phyloP scores from a whole-genome alignment of 2,113 vertebrate species.

The Limanda limanda region DNA sequence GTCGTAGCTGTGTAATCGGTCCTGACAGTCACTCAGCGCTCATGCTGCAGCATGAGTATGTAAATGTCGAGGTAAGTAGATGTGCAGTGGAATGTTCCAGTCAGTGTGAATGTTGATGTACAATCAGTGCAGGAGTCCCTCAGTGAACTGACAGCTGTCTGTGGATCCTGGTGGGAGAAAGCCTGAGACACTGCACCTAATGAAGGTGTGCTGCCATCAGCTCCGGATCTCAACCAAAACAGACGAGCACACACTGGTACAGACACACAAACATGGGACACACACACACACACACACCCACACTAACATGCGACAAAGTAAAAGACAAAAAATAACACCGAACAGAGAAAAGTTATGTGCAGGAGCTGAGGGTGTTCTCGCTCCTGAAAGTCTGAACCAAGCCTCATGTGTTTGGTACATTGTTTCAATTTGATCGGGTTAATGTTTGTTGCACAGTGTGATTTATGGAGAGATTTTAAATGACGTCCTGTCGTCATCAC shows the following conservation, averaged over 20 bases:
- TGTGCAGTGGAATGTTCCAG: constrained; percentile 34
- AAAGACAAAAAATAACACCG: not conserved
- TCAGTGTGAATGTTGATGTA: constrained; percentile 44
- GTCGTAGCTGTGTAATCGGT: not conserved
- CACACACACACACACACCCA: too few relatives aligned
- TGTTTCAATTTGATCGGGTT: too few relatives aligned
- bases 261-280: not conserved
- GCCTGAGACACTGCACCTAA: constrained; percentile 39
- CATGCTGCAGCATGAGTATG: constrained; percentile 33
- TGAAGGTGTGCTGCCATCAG: constrained; percentile 35
- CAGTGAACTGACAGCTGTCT: constrained; percentile 62
- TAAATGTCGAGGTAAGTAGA: constrained; percentile 53
- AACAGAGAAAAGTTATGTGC: not conserved
- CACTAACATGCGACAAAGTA: not conserved
- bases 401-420: too few relatives aligned
- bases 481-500: too few relatives aligned
- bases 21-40: constrained; percentile 34
- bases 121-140: constrained; percentile 51
- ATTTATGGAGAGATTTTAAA: too few relatives aligned
- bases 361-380: not conserved
- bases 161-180: constrained; percentile 35
- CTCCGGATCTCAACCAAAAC: not conserved
- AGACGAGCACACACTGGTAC: not conserved
- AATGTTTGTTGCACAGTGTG: too few relatives aligned
- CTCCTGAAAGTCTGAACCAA: too few relatives aligned